Evolutionary conservation across 2,888 invertebrate genomes (phyloP).

Genomic region (Ariolimax columbianus): DNA sequence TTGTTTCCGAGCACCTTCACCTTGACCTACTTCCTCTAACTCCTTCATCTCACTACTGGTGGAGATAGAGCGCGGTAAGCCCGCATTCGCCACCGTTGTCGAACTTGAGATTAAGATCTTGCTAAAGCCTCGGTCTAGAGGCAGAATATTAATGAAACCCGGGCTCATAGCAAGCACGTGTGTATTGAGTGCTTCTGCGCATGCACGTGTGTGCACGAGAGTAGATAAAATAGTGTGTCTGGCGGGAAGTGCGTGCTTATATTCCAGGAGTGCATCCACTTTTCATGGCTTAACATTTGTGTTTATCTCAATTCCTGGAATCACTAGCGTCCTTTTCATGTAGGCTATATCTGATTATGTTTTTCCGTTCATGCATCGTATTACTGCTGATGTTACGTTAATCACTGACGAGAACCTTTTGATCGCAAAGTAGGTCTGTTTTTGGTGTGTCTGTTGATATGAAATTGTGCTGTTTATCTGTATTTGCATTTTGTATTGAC

Average conservation of each 20-base stretch:
- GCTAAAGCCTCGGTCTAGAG: not conserved
- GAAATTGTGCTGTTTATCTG: too few relatives aligned
- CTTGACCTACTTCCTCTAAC: not conserved
- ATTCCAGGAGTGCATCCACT: not conserved
- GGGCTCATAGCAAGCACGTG: not conserved
- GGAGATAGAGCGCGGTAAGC: not conserved
- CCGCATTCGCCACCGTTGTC: not conserved
- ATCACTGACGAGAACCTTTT: too few relatives aligned
- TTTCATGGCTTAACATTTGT: not conserved
- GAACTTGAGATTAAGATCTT: not conserved
- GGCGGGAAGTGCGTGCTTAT: not conserved
- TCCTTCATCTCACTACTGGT: not conserved
- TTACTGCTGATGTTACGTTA: too few relatives aligned
- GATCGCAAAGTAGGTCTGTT: too few relatives aligned
- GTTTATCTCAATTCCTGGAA: too few relatives aligned
- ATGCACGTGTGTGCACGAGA: not conserved
- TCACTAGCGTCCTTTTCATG: too few relatives aligned
- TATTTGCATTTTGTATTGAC: too few relatives aligned
- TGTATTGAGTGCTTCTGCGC: not conserved
- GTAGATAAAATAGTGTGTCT: not conserved
- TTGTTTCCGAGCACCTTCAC: not conserved
- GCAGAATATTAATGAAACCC: not conserved
- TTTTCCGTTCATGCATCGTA: too few relatives aligned
- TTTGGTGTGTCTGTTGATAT: too few relatives aligned
- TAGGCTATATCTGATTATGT: too few relatives aligned